Base-by-base conservation (phyloP, 2,888 invertebrate genomes). In the Mythimna vitellina region DNA sequence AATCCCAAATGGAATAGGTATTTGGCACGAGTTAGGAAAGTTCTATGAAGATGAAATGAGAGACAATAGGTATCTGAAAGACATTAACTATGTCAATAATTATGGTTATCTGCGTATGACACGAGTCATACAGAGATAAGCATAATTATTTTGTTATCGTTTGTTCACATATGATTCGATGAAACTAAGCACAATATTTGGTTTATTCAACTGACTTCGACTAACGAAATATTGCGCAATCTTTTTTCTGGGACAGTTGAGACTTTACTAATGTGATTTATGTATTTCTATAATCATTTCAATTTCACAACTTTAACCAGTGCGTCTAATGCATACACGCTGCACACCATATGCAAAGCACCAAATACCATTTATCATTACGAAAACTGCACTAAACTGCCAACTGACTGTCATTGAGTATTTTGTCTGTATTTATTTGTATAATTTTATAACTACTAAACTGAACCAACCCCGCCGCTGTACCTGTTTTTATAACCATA, bases 1-100 rank as follows among this genome's bases (percentile, higher is more conserved):
- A 35, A 51, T 51, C 9, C 46, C 9, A n/a, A 38, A 61, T 70
- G 20, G 14, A 76, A 53, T n/a, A n/a, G n/a, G n/a, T n/a, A 69
- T 56, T 60, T 74, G 46, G 58, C 51, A 60, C 58, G 14, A 10
- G 8, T 7, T 1, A 49, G 25, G 17, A 9, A 42, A 29, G 49
- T 38, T 20, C 22, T 29, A 12, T 5, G 42, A 38, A 53, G 12
- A 67, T 25, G 22, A 73, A 73, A 46, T 3, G 1, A 12, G 14
- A 54, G n/a, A 63, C 29, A 32, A 46, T 29, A 17, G 46, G 46
- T 46, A 46, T 42, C 38, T 29, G 4, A 49, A 38, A 9, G 8
- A 29, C 6, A 29, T n/a, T 29, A 57, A 49, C 9, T 17, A 46
- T 35, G 56, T 25, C 56, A n/a, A 42, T 22, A 22, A 74, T 51